Evolutionary conservation across 2,113 vertebrate genomes (phyloP).

Genomic region (Redunca redunca): DNA sequence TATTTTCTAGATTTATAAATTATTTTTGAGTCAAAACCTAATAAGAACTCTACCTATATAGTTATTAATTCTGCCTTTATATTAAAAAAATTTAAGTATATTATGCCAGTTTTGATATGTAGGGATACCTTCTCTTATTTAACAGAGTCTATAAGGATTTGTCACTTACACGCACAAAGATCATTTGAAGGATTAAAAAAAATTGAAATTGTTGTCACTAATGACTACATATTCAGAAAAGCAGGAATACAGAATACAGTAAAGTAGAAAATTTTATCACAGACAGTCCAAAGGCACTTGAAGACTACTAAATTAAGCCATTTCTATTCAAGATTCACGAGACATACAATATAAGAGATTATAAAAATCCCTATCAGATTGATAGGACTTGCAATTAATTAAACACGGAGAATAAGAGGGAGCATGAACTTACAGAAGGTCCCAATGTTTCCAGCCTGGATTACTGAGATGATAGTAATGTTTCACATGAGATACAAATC

Average conservation of each 20-base stretch:
- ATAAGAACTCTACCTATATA: background rate
- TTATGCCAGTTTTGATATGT: background rate
- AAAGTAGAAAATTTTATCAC: background rate
- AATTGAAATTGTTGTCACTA: background rate
- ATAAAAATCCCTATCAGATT: background rate
- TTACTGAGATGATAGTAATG: background rate
- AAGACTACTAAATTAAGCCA: background rate
- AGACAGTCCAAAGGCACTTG: background rate
- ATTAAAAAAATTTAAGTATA: background rate
- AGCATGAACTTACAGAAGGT: background rate
- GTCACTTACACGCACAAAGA: background rate
- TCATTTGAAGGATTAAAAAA: background rate
- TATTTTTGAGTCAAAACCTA: background rate
- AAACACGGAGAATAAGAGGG: background rate
- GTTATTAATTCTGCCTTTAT: background rate
- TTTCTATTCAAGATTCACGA: background rate
- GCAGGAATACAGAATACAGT: background rate
- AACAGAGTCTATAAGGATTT: background rate
- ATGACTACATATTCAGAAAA: background rate
- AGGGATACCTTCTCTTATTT: slow-evolving; percentile 10
- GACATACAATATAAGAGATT: background rate
- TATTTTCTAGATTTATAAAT: background rate
- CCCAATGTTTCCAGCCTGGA: background rate
- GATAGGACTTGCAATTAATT: background rate
- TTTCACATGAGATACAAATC: background rate